Percentiles rank a stretch among this genome's conserved stretches.
phyloP scores from a whole-genome alignment of 2,888 invertebrate species.

The Limulus polyphemus region DNA sequence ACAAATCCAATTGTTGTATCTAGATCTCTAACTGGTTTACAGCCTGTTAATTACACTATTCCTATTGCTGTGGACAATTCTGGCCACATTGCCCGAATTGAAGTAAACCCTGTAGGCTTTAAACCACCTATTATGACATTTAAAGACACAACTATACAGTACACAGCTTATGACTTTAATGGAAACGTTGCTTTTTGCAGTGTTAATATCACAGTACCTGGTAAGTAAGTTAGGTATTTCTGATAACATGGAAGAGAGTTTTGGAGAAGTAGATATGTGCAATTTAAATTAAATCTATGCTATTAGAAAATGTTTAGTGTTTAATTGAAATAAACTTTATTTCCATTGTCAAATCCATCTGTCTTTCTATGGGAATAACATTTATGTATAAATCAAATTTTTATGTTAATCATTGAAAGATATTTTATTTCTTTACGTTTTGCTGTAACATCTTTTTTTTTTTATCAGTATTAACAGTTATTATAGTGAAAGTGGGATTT shows the following conservation, averaged over 20 bases:
- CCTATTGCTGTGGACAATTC: slow-evolving; percentile 91
- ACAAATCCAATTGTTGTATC: slow-evolving; percentile 79
- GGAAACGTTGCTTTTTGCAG: slow-evolving; percentile 95
- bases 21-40: slow-evolving; percentile 68
- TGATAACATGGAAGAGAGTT: no score
- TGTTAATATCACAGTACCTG: slow-evolving; percentile 84
- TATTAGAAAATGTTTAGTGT: slow-evolving; percentile 1
- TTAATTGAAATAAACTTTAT: slow-evolving; percentile 1
- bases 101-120: slow-evolving; percentile 84
- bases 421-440: no score
- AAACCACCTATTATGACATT: slow-evolving; percentile 75
- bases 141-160: slow-evolving; percentile 82
- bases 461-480: no score
- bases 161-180: slow-evolving; percentile 92
- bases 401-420: no score
- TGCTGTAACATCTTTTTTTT: no score
- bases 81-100: slow-evolving; percentile 80
- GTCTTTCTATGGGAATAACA: no score
- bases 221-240: slow-evolving; percentile 32
- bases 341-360: neutral
- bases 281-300: no score
- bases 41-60: slow-evolving; percentile 83
- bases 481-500: no score
- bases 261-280: no score
- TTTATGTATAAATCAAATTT: no score